These are phyloP conservation scores for Pseudorhombus dupliciocellatus DNA, from an alignment of 2,113 vertebrate species.

Conservation along the genomic window DNA sequence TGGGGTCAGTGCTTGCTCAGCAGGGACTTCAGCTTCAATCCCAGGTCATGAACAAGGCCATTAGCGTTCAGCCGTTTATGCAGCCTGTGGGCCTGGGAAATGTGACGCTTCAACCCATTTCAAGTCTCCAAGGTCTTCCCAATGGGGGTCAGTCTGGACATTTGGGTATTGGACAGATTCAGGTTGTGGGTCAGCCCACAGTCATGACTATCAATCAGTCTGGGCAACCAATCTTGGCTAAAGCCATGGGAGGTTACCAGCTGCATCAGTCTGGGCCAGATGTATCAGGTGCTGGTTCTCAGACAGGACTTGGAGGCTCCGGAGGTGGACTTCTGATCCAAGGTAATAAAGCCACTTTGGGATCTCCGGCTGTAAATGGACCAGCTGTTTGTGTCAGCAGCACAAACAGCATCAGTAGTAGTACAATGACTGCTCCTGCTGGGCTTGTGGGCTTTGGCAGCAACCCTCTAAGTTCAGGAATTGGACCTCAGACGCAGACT, in stretches of 20 bases:
- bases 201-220: constrained; percentile 97
- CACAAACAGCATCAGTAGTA: constrained; percentile 73
- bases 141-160: constrained; percentile 90
- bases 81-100: constrained; percentile 93
- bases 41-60: constrained; percentile 94
- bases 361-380: constrained; percentile 86
- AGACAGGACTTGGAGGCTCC: constrained; percentile 79
- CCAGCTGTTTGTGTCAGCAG: constrained; percentile 77
- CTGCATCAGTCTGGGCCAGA: constrained; percentile 86
- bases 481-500: constrained; percentile 74
- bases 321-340: constrained; percentile 89
- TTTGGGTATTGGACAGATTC: constrained; percentile 91
- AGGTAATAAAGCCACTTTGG: constrained; percentile 84
- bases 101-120: constrained; percentile 93
- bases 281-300: constrained; percentile 78
- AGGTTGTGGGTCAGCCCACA: constrained; percentile 92
- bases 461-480: constrained; percentile 70
- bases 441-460: constrained; percentile 80
- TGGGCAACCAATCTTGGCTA: constrained; percentile 88
- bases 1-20: constrained; percentile 90
- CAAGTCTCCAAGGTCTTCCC: constrained; percentile 89
- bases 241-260: constrained; percentile 89
- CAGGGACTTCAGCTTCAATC: constrained; percentile 89
- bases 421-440: constrained; percentile 74
- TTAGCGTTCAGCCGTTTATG: constrained; percentile 93